Evolutionary conservation across 2,888 invertebrate species (phyloP).

Genomic region (Epistrophe eligans): DNA sequence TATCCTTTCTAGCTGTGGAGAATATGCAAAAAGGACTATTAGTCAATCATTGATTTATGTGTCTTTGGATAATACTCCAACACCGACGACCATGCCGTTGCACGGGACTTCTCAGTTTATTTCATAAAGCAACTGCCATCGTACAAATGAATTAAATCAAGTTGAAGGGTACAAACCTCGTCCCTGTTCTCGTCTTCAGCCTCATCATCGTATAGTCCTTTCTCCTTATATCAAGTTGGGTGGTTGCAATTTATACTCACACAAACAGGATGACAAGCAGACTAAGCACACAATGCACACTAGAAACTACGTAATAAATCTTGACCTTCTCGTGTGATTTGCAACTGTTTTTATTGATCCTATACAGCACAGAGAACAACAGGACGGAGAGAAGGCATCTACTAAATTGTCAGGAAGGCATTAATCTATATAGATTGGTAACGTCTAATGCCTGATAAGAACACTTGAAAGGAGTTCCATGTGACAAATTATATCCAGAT

Average conservation of each 20-base stretch:
- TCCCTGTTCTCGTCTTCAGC: background rate
- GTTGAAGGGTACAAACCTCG: conserved; percentile 59
- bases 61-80: conserved; percentile 42
- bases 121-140: conserved; percentile 73
- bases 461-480: conserved; percentile 41
- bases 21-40: conserved; percentile 76
- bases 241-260: conserved; percentile 63
- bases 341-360: conserved; percentile 73
- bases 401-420: conserved; percentile 21
- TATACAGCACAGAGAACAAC: background rate
- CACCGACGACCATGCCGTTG: background rate
- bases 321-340: conserved; percentile 72
- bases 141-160: conserved; percentile 74
- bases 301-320: conserved; percentile 70
- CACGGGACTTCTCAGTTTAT: conserved; percentile 68
- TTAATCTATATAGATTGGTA: conserved; percentile 20
- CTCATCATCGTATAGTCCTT: conserved; percentile 23
- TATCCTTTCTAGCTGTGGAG: conserved; percentile 68
- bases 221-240: conserved; percentile 10
- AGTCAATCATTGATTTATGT: conserved; percentile 76
- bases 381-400: background rate
- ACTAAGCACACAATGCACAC: conserved; percentile 73
- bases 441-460: conserved; percentile 5
- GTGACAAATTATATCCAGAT: conserved; percentile 53
- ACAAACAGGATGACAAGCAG: conserved; percentile 73